A percentile compares a stretch with the other conserved stretches of the same genome.
phyloP scores from a whole-genome alignment of 2,888 invertebrate species.

The Dorcus hopei region DNA sequence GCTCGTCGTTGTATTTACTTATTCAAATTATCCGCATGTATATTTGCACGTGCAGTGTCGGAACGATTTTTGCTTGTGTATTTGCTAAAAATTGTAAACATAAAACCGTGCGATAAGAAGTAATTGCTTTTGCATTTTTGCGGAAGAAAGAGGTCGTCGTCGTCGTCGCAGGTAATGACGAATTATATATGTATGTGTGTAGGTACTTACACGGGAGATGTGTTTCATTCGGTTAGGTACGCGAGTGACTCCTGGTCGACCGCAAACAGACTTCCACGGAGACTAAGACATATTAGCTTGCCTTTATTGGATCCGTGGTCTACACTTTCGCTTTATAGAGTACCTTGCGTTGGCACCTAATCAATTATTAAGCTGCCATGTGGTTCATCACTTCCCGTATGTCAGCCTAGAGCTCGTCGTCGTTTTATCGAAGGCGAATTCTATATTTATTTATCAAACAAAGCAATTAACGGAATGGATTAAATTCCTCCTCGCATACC shows the following conservation, averaged over 20 bases:
- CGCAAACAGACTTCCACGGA: constrained; percentile 25
- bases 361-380: constrained; percentile 31
- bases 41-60: too few relatives aligned
- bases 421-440: not conserved
- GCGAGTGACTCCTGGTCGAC: constrained; percentile 16
- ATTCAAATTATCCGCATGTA: too few relatives aligned
- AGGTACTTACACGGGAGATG: constrained; percentile 18
- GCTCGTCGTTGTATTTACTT: too few relatives aligned
- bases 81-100: too few relatives aligned
- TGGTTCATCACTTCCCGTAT: constrained; percentile 8
- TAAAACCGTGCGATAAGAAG: too few relatives aligned
- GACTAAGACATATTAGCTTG: constrained; percentile 36
- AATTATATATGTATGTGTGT: constrained; percentile 23
- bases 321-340: constrained; percentile 34
- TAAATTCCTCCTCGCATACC: not conserved
- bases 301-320: constrained; percentile 36
- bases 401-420: constrained; percentile 18
- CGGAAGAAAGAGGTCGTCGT: too few relatives aligned
- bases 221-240: not conserved
- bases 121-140: too few relatives aligned
- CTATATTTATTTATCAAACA: constrained; percentile 31
- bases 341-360: constrained; percentile 31
- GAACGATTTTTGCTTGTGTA: too few relatives aligned
- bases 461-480: not conserved
- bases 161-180: too few relatives aligned